These are phyloP conservation scores for Delichon dasypus DNA, from an alignment of 2,797 vertebrate genomes.

Conservation along the genomic window DNA sequence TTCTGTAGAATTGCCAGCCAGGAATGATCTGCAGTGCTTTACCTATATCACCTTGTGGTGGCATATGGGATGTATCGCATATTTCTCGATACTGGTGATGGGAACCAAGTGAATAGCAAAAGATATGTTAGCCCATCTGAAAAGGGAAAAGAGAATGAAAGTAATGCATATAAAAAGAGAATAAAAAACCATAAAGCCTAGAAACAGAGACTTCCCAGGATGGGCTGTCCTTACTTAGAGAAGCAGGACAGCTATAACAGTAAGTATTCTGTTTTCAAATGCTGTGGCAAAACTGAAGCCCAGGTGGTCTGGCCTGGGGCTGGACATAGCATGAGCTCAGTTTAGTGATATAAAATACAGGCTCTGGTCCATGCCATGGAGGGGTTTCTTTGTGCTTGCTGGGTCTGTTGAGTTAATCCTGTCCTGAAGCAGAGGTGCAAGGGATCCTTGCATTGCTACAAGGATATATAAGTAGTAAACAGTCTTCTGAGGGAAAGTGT, in stretches of 20 bases:
- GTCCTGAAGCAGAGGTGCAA: background rate
- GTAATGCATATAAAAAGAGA: background rate
- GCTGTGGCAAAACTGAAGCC: background rate
- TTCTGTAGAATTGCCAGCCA: background rate
- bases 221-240: background rate
- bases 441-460: background rate
- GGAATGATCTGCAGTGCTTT: background rate
- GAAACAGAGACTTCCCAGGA: background rate
- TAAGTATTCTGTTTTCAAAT: background rate
- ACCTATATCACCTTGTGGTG: background rate
- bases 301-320: background rate
- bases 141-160: background rate
- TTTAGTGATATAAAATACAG: background rate
- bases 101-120: background rate
- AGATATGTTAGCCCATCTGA: background rate
- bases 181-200: background rate
- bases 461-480: background rate
- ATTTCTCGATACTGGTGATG: background rate
- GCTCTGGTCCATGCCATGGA: background rate
- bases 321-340: background rate
- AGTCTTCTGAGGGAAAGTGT: background rate
- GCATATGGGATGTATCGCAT: too few relatives aligned
- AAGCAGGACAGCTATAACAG: background rate
- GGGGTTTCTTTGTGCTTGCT: background rate
- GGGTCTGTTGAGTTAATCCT: background rate